phyloP scores from a whole-genome alignment of 2,797 vertebrate species.

The Leucoraja ocellata region DNA sequence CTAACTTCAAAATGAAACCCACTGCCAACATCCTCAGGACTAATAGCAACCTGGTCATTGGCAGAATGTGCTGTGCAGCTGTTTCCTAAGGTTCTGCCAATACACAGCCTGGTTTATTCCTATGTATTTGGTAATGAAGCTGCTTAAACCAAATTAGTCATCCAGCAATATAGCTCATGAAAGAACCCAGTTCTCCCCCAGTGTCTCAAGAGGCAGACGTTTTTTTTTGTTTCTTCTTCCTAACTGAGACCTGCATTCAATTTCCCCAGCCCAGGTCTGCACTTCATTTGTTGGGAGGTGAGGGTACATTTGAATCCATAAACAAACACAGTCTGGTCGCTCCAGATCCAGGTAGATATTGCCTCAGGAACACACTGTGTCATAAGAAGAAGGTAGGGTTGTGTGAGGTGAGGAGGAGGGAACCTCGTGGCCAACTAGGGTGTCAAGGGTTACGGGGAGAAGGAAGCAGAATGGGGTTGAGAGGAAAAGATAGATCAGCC shows the following conservation, averaged over 20 bases:
- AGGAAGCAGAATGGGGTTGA: too few relatives aligned
- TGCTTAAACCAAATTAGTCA: background rate
- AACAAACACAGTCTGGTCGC: background rate
- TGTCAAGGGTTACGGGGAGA: too few relatives aligned
- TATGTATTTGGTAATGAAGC: background rate
- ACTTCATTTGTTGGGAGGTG: background rate
- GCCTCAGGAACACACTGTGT: background rate
- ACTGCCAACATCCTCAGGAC: background rate
- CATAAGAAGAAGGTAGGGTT: too few relatives aligned
- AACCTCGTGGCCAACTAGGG: too few relatives aligned
- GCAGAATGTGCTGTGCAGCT: background rate
- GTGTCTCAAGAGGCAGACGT: background rate
- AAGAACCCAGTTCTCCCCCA: background rate
- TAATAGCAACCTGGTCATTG: background rate
- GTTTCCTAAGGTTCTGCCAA: background rate
- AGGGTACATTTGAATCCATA: background rate
- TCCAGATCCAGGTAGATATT: background rate
- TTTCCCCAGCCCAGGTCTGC: background rate
- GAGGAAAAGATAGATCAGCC: too few relatives aligned
- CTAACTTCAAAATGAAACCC: background rate
- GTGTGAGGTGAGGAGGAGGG: too few relatives aligned
- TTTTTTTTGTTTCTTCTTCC: background rate
- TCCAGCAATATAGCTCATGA: background rate
- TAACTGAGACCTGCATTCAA: background rate
- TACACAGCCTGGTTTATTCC: background rate